A percentile compares a stretch with the other conserved stretches of the same genome.
Evolutionary conservation across 2,797 vertebrate genomes (phyloP).

Genomic region (Paedocypris micromegethes): DNA sequence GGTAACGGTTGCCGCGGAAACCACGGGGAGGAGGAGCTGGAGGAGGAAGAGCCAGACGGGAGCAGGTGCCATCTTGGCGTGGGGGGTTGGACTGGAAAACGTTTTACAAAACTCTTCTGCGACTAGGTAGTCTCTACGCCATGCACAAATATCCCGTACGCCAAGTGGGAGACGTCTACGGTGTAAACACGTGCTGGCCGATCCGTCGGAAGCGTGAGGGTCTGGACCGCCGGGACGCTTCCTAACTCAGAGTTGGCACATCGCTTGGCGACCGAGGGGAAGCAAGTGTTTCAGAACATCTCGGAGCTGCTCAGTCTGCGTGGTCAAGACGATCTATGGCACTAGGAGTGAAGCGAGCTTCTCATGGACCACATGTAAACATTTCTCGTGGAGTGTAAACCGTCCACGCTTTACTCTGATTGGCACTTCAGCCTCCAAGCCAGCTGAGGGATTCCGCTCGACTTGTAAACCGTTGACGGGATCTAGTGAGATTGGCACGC

Average conservation of each 20-base stretch:
- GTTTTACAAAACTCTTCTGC: constrained; percentile 49
- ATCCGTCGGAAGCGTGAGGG: too few species aligned
- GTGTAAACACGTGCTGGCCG: too few species aligned
- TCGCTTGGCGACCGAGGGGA: neutral
- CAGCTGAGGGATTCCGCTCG: constrained; percentile 20
- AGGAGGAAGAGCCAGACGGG: constrained; percentile 52
- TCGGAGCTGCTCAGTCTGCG: constrained; percentile 8
- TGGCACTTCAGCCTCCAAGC: constrained; percentile 61
- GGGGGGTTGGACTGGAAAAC: neutral
- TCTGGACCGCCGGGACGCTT: too few species aligned
- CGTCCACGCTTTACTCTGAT: constrained; percentile 35
- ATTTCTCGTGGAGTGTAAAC: constrained; percentile 64
- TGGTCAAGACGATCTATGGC: constrained; percentile 40
- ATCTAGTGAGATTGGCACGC: too few species aligned
- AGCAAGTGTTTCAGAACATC: constrained; percentile 11
- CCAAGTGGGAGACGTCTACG: too few species aligned
- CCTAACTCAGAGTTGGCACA: too few species aligned
- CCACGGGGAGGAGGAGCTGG: constrained; percentile 49
- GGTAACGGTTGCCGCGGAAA: constrained; percentile 57
- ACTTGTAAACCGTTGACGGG: constrained; percentile 53
- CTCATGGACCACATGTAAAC: constrained; percentile 61
- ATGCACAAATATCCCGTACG: too few species aligned
- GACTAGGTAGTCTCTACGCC: neutral
- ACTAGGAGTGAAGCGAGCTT: constrained; percentile 35
- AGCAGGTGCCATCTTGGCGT: constrained; percentile 43